Conservation (phyloP, 2,797 vertebrate species). For the Chaetophractus vellerosus region DNA sequence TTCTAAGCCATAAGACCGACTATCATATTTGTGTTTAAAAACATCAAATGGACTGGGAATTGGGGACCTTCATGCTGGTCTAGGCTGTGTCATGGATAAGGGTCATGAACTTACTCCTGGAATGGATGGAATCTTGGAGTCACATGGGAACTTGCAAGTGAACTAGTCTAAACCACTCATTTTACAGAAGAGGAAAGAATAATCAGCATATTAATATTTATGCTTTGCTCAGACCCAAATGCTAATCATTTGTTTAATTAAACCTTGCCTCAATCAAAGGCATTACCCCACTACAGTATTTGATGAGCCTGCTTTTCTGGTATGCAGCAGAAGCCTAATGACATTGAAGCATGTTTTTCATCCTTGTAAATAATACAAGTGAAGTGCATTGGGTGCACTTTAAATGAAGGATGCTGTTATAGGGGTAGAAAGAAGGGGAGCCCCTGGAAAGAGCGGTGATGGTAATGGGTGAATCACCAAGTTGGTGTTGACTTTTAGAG, state of each 20-base stretch:
- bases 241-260: conserved; percentile 51
- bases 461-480: neutral
- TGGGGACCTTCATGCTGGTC: neutral
- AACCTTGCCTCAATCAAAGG: conserved; percentile 67
- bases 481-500: neutral
- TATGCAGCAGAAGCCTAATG: neutral
- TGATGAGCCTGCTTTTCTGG: conserved; percentile 52
- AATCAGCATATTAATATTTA: neutral
- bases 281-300: conserved; percentile 16
- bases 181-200: neutral
- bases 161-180: neutral
- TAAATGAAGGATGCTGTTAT: neutral
- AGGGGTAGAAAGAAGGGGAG: neutral
- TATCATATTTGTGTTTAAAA: neutral
- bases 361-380: neutral
- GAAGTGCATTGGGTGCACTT: neutral
- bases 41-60: neutral
- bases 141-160: neutral
- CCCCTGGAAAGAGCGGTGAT: neutral
- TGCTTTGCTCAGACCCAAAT: neutral
- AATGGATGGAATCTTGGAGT: neutral
- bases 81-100: neutral
- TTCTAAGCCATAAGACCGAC: neutral
- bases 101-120: neutral
- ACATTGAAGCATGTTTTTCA: conserved; percentile 43